Evolutionary conservation across 2,888 invertebrate genomes (phyloP), one percentile per base, ranked within the genome.

Genomic region (Neoascia interrupta): DNA sequence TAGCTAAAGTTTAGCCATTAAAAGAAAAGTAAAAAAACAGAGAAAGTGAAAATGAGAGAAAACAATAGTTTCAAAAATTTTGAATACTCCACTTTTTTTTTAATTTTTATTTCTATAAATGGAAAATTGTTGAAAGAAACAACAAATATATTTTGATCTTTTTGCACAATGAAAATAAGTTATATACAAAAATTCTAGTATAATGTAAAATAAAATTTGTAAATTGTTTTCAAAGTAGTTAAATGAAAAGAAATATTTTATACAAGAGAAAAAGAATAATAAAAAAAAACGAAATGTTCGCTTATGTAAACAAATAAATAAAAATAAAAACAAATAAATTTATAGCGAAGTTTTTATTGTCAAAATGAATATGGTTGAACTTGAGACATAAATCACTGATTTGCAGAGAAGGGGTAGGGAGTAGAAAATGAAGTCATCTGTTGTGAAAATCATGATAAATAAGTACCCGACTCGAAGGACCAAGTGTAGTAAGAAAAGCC

Each of bases 251-350:
- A 73, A 53, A 70, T 39, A 79, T 54, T 49, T 39, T 34, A 66
- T 64, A 68, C 53, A 60, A 58, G 73, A 64, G 61, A 37, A 63
- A 56, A 21, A 13, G 54, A 64, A 54, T 28, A 54, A 49, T 45
- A 41, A 45, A 43, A 3, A 26, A 41, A 63, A 58, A 60, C 13
- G 60, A 66, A 73, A 73, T 79, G 72, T 66, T 73, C 76, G 76
- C 72, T 79, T 79, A 79, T 79, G 79, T 79, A 79, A 79, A 79
- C 79, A 73, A 79, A 79, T 79, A 73, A 79, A 73, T 41, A 73
- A 79, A 76, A 63, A 63, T 47, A 61, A 70, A 79, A 68, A 73
- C 23, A 58, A 76, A 76, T 72, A 64, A 66, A 66, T 63, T 73
- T 66, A 69, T 49, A 23, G 11, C 26, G 8, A n/a, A n/a, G n/a